phyloP scores from a whole-genome alignment of 2,113 vertebrate genomes.

The Sander lucioperca region DNA sequence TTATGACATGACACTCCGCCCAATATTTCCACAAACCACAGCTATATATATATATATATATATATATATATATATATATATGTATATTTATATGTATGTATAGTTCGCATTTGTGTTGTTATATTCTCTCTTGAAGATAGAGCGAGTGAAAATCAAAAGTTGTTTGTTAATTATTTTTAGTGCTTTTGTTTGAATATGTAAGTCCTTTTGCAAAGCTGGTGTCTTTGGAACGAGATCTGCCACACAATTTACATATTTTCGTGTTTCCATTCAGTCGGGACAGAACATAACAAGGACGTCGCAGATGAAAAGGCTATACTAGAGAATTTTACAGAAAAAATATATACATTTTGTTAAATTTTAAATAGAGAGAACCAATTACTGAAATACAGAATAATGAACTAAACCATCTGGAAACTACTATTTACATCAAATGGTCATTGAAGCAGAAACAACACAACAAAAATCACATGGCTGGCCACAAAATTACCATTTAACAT shows the following conservation, averaged over 20 bases:
- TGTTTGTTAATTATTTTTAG: neutral
- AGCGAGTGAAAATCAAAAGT: neutral
- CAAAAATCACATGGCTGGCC: neutral
- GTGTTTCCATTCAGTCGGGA: conserved; percentile 3
- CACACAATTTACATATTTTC: conserved; percentile 1
- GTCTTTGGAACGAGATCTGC: conserved; percentile 5
- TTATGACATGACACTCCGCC: neutral
- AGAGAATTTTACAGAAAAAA: neutral
- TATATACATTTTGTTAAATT: neutral
- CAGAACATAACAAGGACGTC: neutral
- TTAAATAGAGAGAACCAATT: neutral
- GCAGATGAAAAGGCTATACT: neutral
- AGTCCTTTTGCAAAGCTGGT: conserved; percentile 4
- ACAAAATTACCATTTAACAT: conserved; percentile 21
- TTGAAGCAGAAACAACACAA: neutral
- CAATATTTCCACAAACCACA: conserved; percentile 22
- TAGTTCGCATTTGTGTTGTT: neutral
- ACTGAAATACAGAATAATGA: neutral
- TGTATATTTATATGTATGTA: too few relatives aligned
- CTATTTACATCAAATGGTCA: neutral
- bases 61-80: neutral
- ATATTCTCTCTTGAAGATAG: neutral
- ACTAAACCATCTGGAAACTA: neutral
- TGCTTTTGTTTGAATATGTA: neutral
- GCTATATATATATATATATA: neutral